Evolutionary conservation across 1,140 invertebrate species (phyloP).

Genomic region (Zaprionus ghesquierei): DNA sequence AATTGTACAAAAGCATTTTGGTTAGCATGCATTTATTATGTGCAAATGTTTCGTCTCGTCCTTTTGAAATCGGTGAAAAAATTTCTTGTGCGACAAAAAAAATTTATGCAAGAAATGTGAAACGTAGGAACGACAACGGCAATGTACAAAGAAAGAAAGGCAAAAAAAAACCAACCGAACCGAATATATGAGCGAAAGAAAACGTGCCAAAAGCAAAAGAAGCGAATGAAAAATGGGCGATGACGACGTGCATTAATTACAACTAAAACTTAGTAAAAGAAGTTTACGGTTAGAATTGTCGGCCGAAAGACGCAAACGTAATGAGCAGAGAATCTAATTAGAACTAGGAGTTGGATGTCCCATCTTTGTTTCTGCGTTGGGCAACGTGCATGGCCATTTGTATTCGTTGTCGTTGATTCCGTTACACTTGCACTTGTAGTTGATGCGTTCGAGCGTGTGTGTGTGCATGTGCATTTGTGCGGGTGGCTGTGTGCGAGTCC

Average conservation of each 20-base stretch:
- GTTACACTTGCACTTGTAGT: conserved; percentile 45
- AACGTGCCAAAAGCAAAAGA: conserved; percentile 71
- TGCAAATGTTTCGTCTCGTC: conserved; percentile 25
- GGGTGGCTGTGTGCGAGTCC: conserved; percentile 46
- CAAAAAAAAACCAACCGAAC: conserved; percentile 43
- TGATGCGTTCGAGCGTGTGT: conserved; percentile 17
- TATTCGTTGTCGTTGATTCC: conserved; percentile 54
- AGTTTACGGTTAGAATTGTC: conserved; percentile 39
- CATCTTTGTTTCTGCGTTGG: conserved; percentile 10
- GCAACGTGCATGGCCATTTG: conserved; percentile 58
- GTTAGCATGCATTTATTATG: conserved; percentile 28
- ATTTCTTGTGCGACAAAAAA: conserved; percentile 60
- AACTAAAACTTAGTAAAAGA: conserved; percentile 41
- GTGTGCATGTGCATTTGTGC: conserved; percentile 16
- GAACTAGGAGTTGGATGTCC: conserved; percentile 24
- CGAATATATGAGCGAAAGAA: conserved; percentile 83
- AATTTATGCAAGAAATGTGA: conserved; percentile 83
- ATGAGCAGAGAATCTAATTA: conserved; percentile 32
- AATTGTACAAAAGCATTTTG: conserved; percentile 40
- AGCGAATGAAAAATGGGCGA: conserved; percentile 61
- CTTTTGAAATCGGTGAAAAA: conserved; percentile 47
- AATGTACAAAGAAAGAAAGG: conserved; percentile 63
- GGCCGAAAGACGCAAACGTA: neutral
- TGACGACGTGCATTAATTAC: conserved; percentile 68
- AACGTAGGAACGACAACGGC: conserved; percentile 63